Percentiles rank a stretch among this genome's conserved stretches.
phyloP scores from a whole-genome alignment of 2,888 invertebrate genomes.

The Dasypogon diadema region DNA sequence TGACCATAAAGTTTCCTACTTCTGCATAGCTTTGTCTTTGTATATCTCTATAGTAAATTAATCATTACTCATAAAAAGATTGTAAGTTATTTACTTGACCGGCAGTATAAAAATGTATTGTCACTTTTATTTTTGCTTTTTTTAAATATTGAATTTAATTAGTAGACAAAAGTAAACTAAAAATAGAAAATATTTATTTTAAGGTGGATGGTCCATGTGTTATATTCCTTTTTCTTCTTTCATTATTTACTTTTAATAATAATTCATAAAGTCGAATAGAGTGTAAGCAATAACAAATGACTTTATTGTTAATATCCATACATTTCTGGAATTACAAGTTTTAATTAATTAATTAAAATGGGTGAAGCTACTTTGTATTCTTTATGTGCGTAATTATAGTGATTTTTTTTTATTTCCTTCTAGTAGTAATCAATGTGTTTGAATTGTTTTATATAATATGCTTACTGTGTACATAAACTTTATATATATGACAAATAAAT shows the following conservation, averaged over 20 bases:
- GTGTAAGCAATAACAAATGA: conserved; percentile 23
- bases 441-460: conserved; percentile 24
- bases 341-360: conserved; percentile 18
- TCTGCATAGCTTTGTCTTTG: no score
- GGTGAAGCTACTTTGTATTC: conserved; percentile 26
- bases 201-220: conserved; percentile 33
- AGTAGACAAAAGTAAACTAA: no score
- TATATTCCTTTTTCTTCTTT: conserved; percentile 4
- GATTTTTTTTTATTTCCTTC: conserved; percentile 19
- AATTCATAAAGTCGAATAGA: conserved; percentile 27
- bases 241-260: conserved; percentile 5
- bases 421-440: conserved; percentile 37
- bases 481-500: conserved; percentile 25
- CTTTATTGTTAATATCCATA: background rate
- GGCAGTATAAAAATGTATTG: no score
- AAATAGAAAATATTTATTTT: background rate
- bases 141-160: no score
- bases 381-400: conserved; percentile 11
- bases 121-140: no score
- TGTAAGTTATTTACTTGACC: no score
- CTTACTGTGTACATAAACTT: conserved; percentile 35
- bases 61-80: no score
- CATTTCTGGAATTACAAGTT: background rate
- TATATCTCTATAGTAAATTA: no score
- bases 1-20: no score